These are phyloP conservation scores for Stegana nigrithorax DNA, from an alignment of 2,888 invertebrate species.

Conservation along the genomic window DNA sequence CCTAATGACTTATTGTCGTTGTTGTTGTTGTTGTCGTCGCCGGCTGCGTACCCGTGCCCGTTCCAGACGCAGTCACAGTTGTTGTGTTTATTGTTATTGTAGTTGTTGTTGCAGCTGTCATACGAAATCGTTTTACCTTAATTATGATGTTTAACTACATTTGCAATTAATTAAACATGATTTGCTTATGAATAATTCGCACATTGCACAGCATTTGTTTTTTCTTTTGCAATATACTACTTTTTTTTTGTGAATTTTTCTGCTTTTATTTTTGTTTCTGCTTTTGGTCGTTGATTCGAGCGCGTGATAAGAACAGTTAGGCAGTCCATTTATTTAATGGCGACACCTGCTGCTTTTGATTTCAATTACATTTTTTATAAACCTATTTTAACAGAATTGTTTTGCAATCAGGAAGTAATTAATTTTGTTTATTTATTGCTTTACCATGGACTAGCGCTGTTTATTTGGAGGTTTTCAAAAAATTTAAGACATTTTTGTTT, in stretches of 20 bases:
- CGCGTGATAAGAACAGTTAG: not conserved
- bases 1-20: slow-evolving; percentile 42
- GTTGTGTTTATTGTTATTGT: not conserved
- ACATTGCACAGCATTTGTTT: not conserved
- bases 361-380: no score
- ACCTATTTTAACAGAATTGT: no score
- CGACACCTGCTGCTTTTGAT: not conserved
- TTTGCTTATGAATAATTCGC: slow-evolving; percentile 39
- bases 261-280: not conserved
- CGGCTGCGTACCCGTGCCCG: no score
- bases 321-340: not conserved
- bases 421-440: no score
- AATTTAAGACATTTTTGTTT: no score
- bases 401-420: no score
- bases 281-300: not conserved
- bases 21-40: not conserved
- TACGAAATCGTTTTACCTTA: slow-evolving; percentile 35
- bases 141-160: slow-evolving; percentile 55
- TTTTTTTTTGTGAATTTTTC: not conserved
- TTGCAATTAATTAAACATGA: slow-evolving; percentile 55
- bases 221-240: not conserved
- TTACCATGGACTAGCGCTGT: no score
- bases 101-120: slow-evolving; percentile 25
- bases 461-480: no score
- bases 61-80: not conserved